Percentiles rank a stretch among this genome's conserved stretches.
Conservation (phyloP, 2,113 vertebrate species). For the Brachyhypopomus occidentalis region DNA sequence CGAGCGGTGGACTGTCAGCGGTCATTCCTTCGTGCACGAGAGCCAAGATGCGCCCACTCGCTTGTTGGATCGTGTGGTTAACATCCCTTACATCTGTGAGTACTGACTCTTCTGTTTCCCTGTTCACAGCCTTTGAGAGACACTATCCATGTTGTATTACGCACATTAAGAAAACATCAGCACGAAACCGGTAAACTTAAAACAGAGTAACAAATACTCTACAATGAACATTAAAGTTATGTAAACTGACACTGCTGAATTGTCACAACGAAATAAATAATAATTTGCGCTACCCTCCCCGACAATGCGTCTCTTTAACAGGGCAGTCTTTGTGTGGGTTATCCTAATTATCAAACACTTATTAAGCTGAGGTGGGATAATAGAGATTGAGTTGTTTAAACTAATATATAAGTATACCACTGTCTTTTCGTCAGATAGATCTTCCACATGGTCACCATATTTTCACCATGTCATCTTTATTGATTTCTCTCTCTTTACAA, state of each 20-base stretch:
- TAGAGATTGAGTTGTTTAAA: conserved; percentile 13
- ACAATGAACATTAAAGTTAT: no score
- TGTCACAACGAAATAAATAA: no score
- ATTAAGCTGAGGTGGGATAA: neutral
- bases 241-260: no score
- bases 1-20: neutral
- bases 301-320: neutral
- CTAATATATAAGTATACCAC: conserved; percentile 11
- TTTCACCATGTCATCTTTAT: conserved; percentile 10
- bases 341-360: conserved; percentile 18
- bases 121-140: neutral
- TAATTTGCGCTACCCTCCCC: no score
- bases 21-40: neutral
- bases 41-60: no score
- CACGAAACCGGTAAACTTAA: no score
- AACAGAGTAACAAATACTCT: no score
- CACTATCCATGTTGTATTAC: neutral
- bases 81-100: conserved; percentile 35
- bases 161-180: no score
- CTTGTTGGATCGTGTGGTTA: conserved; percentile 25
- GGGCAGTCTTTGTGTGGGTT: neutral
- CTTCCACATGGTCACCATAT: neutral
- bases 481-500: neutral
- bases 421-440: neutral
- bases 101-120: neutral